Conservation (phyloP, 2,797 vertebrate genomes). For the Micromesistius poutassou region DNA sequence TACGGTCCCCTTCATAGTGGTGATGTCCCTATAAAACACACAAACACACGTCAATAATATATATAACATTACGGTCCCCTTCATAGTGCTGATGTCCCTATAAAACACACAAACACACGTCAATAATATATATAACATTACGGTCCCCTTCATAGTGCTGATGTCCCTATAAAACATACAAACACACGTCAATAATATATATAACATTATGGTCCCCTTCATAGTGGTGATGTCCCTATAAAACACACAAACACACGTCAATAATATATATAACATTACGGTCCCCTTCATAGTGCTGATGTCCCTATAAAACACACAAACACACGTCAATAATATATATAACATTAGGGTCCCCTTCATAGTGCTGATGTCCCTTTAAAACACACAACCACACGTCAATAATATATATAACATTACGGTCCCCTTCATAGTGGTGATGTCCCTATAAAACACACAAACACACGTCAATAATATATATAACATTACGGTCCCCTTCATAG, state of each 20-base stretch:
- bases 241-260: neutral
- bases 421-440: slow-evolving; percentile 92
- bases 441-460: slow-evolving; percentile 74
- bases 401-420: neutral
- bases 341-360: slow-evolving; percentile 99
- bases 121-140: neutral
- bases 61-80: slow-evolving; percentile 83
- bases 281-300: too few relatives aligned
- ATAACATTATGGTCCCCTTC: too few relatives aligned
- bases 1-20: slow-evolving; percentile 79
- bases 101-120: slow-evolving; percentile 1
- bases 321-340: too few relatives aligned
- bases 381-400: neutral
- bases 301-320: too few relatives aligned
- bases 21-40: slow-evolving; percentile 85
- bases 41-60: too few relatives aligned
- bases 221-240: too few relatives aligned
- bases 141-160: slow-evolving; percentile 83
- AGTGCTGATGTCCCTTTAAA: slow-evolving; percentile 92
- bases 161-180: slow-evolving; percentile 81
- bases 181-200: too few relatives aligned
- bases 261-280: too few relatives aligned
- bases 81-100: slow-evolving; percentile 98
- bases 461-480: too few relatives aligned
- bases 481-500: slow-evolving; percentile 95